phyloP scores from a whole-genome alignment of 2,797 vertebrate species.

The Manis javanica region DNA sequence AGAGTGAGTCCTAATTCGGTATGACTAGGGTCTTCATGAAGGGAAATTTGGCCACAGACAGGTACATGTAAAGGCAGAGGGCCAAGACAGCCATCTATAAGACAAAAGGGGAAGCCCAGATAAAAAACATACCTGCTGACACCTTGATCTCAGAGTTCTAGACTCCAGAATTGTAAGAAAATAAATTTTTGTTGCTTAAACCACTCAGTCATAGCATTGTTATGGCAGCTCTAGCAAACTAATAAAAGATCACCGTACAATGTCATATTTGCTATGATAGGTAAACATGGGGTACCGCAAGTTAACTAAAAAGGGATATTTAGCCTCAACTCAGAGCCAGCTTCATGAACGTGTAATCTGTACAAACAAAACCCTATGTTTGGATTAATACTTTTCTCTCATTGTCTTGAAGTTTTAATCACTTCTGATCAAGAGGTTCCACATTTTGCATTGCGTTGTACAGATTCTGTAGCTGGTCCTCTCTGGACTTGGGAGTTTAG shows the following conservation, averaged over 20 bases:
- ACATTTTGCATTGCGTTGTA: background rate
- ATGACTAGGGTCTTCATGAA: background rate
- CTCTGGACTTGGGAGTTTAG: background rate
- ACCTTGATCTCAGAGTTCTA: background rate
- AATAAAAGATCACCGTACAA: background rate
- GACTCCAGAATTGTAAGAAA: background rate
- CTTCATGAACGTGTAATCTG: background rate
- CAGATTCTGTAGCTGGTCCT: background rate
- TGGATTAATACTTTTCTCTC: background rate
- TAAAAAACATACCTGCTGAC: background rate
- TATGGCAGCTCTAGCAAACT: background rate
- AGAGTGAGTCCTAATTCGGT: background rate
- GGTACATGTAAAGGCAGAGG: background rate
- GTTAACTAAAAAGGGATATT: background rate
- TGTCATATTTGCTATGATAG: background rate
- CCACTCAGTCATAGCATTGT: background rate
- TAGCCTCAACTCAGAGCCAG: background rate
- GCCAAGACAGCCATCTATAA: background rate
- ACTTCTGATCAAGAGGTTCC: background rate
- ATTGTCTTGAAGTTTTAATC: background rate
- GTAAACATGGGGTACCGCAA: background rate
- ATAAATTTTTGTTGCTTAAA: background rate
- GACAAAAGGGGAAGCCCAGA: background rate
- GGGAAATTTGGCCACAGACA: background rate
- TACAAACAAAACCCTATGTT: background rate